Evolutionary conservation across 2,113 vertebrate species (phyloP).

Genomic region (Seriola aureovittata): DNA sequence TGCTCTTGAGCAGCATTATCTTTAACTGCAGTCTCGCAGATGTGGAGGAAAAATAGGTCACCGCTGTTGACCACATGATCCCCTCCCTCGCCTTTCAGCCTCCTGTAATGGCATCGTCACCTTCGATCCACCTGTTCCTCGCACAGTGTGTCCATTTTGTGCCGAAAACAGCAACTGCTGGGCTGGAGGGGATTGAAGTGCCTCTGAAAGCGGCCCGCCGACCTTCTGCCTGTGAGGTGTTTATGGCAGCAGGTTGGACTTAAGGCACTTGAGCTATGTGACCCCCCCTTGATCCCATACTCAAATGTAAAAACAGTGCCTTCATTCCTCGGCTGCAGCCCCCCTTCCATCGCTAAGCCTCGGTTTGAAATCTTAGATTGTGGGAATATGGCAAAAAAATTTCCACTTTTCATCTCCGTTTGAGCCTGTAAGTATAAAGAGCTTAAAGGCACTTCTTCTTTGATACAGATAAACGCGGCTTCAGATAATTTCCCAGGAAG

Average conservation of each 20-base stretch:
- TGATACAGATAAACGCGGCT: slow-evolving; percentile 35
- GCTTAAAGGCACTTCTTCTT: slow-evolving; percentile 11
- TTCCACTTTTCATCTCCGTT: slow-evolving; percentile 30
- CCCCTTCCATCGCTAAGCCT: slow-evolving; percentile 24
- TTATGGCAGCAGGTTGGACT: slow-evolving; percentile 63
- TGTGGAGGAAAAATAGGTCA: slow-evolving; percentile 22
- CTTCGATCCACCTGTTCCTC: slow-evolving; percentile 51
- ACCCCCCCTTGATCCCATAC: slow-evolving; percentile 18
- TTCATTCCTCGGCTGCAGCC: slow-evolving; percentile 12
- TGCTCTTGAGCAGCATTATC: slow-evolving; percentile 3
- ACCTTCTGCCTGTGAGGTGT: slow-evolving; percentile 60
- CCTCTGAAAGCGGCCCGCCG: background rate
- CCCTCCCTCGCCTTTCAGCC: background rate
- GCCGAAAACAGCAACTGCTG: slow-evolving; percentile 55
- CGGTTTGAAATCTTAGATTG: slow-evolving; percentile 62
- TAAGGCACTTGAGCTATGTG: slow-evolving; percentile 47
- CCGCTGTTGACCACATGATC: background rate
- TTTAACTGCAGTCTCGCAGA: background rate
- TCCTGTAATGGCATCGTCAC: background rate
- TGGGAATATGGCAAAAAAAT: slow-evolving; percentile 43
- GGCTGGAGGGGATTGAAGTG: slow-evolving; percentile 20
- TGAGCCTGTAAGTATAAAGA: slow-evolving; percentile 26
- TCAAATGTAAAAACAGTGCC: slow-evolving; percentile 12
- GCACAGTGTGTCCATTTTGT: slow-evolving; percentile 37
- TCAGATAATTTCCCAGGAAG: slow-evolving; percentile 30